Evolutionary conservation across 2,113 vertebrate species (phyloP).

Genomic region (Gallinago jamesoni): DNA sequence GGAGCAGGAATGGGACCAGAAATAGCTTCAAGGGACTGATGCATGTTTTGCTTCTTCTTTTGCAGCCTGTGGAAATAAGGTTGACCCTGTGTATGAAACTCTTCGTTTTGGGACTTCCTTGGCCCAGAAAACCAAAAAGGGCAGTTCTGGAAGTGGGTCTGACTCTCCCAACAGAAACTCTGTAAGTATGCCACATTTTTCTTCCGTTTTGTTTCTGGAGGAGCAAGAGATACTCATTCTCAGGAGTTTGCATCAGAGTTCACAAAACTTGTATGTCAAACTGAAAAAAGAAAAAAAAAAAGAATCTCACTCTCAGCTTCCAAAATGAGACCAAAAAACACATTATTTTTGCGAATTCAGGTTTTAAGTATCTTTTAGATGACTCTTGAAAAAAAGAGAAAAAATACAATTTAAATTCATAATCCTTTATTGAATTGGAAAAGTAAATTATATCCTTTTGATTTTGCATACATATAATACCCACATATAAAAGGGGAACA

Average conservation of each 20-base stretch:
- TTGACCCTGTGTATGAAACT: slow-evolving; percentile 97
- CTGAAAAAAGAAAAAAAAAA: not conserved
- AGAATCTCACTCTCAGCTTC: not conserved
- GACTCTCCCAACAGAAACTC: slow-evolving; percentile 92
- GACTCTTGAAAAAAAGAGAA: not conserved
- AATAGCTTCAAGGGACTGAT: not conserved
- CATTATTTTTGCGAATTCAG: not conserved
- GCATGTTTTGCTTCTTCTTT: slow-evolving; percentile 32
- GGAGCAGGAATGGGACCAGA: not conserved
- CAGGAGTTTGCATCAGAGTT: not conserved
- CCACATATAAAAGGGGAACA: not conserved
- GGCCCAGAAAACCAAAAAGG: slow-evolving; percentile 92
- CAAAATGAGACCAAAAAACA: not conserved
- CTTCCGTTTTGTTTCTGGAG: not conserved
- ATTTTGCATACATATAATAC: not conserved
- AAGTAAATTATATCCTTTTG: not conserved
- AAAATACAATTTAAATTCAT: not conserved
- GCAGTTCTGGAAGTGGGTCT: slow-evolving; percentile 85
- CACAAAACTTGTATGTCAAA: not conserved
- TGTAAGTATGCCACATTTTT: slow-evolving; percentile 72
- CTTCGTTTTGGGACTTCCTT: slow-evolving; percentile 95
- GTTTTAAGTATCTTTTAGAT: not conserved
- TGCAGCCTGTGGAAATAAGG: slow-evolving; percentile 95
- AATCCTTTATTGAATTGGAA: not conserved
- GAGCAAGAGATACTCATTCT: not conserved